These are phyloP conservation scores for Galaxias olidus DNA, from an alignment of 2,797 vertebrate genomes.

Conservation along the genomic window DNA sequence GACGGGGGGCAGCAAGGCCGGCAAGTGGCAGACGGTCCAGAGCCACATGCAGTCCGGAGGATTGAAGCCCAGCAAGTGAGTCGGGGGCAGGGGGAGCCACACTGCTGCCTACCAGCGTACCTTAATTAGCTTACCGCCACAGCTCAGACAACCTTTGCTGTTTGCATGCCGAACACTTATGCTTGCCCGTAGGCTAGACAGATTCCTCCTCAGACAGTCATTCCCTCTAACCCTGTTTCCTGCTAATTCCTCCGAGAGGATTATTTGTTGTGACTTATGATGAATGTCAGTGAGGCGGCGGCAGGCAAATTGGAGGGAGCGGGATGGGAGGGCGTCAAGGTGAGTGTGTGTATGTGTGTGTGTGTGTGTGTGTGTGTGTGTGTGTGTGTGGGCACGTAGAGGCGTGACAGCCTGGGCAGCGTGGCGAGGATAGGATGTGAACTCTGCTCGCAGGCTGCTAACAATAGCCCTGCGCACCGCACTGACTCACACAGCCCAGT, in stretches of 20 bases:
- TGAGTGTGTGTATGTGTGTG: too few relatives aligned
- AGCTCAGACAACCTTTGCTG: too few relatives aligned
- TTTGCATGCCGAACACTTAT: too few relatives aligned
- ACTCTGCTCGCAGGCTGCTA: constrained; percentile 35
- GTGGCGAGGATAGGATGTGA: constrained; percentile 19
- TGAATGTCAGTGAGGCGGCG: constrained; percentile 2
- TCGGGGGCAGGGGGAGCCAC: constrained; percentile 51
- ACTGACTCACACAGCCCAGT: constrained; percentile 46
- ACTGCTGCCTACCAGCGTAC: constrained; percentile 14
- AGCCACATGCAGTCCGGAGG: constrained; percentile 95
- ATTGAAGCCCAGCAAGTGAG: constrained; percentile 97
- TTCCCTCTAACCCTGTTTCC: too few relatives aligned
- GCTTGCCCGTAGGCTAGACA: too few relatives aligned
- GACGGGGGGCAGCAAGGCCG: constrained; percentile 82
- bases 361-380: too few relatives aligned
- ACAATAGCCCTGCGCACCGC: constrained; percentile 42
- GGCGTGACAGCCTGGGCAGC: constrained; percentile 42
- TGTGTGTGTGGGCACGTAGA: constrained; percentile 32
- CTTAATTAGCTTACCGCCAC: too few relatives aligned
- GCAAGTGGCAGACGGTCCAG: constrained; percentile 95
- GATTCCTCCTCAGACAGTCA: too few relatives aligned
- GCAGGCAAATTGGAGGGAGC: constrained; percentile 21
- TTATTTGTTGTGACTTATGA: background rate
- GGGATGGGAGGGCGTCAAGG: constrained; percentile 36
- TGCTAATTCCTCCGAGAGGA: too few relatives aligned